Percentiles rank a stretch among this genome's conserved stretches.
Evolutionary conservation across 1,140 invertebrate species (phyloP).

Genomic region (Brachystomella parvula): DNA sequence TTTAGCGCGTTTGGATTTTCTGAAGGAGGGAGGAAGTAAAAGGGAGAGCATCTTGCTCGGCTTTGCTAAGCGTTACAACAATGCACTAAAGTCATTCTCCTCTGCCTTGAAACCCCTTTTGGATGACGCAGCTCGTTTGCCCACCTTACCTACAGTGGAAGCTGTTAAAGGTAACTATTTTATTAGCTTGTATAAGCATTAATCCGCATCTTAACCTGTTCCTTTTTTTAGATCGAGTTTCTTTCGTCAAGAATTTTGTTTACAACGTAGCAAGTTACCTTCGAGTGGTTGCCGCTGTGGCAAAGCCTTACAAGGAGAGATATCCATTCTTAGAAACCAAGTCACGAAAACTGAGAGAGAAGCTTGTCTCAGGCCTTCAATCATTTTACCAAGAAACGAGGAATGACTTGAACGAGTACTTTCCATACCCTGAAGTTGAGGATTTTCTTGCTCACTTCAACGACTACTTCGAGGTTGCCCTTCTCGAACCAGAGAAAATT

Average conservation of each 20-base stretch:
- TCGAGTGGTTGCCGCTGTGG: neutral
- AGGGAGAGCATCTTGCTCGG: neutral
- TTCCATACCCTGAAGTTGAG: neutral
- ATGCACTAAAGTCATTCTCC: neutral
- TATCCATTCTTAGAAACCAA: neutral
- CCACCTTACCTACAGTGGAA: neutral
- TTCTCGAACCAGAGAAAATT: neutral
- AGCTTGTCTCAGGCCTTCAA: neutral
- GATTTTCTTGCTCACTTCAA: neutral
- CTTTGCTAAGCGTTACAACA: neutral
- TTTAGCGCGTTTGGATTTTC: neutral
- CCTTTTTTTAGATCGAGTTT: neutral
- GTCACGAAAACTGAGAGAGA: neutral
- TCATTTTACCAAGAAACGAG: neutral
- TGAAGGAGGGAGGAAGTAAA: neutral
- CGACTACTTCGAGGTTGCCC: conserved; percentile 3
- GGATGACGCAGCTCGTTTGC: neutral
- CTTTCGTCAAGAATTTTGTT: neutral
- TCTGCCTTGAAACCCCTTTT: neutral
- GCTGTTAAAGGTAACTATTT: neutral
- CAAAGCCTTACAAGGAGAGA: neutral
- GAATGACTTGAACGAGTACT: conserved; percentile 1
- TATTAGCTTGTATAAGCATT: too few relatives aligned
- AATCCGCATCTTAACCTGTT: too few relatives aligned
- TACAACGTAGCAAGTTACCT: neutral